These are phyloP conservation scores for Cheilosia vernalis DNA, from an alignment of 2,888 invertebrate species.

Conservation along the genomic window DNA sequence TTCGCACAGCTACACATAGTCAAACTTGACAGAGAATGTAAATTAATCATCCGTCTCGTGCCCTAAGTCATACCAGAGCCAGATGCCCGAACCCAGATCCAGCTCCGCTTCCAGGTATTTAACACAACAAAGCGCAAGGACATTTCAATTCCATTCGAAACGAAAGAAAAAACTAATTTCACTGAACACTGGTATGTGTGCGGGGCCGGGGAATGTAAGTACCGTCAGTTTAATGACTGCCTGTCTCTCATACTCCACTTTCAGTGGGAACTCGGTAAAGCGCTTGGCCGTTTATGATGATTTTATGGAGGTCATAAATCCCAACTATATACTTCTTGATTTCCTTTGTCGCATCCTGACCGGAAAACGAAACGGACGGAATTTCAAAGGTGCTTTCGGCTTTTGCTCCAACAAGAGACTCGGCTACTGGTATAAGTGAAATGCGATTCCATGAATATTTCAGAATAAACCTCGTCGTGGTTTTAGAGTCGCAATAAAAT, in stretches of 20 bases:
- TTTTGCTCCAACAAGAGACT: background rate
- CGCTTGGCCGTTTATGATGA: slow-evolving; percentile 52
- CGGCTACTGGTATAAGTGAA: background rate
- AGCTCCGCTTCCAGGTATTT: slow-evolving; percentile 15
- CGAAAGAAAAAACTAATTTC: slow-evolving; percentile 8
- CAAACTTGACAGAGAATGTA: slow-evolving; percentile 15
- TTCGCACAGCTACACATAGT: background rate
- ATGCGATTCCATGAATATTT: slow-evolving; percentile 39
- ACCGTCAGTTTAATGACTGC: slow-evolving; percentile 36
- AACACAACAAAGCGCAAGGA: slow-evolving; percentile 21
- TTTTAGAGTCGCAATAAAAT: slow-evolving; percentile 36
- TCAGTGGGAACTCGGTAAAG: slow-evolving; percentile 20
- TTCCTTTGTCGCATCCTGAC: slow-evolving; percentile 44
- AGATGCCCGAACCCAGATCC: background rate
- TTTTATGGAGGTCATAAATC: slow-evolving; percentile 63
- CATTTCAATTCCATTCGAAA: slow-evolving; percentile 34
- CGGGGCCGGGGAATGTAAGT: background rate
- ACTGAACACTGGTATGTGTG: background rate
- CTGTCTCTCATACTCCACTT: slow-evolving; percentile 11
- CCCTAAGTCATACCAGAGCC: background rate
- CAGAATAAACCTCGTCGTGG: slow-evolving; percentile 19
- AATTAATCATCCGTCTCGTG: slow-evolving; percentile 29
- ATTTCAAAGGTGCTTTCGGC: slow-evolving; percentile 36
- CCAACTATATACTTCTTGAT: slow-evolving; percentile 38
- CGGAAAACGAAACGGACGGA: slow-evolving; percentile 29